Percentiles rank a stretch among this genome's conserved stretches.
Evolutionary conservation across 2,113 vertebrate species (phyloP).

Genomic region (Triplophysa siluroides): DNA sequence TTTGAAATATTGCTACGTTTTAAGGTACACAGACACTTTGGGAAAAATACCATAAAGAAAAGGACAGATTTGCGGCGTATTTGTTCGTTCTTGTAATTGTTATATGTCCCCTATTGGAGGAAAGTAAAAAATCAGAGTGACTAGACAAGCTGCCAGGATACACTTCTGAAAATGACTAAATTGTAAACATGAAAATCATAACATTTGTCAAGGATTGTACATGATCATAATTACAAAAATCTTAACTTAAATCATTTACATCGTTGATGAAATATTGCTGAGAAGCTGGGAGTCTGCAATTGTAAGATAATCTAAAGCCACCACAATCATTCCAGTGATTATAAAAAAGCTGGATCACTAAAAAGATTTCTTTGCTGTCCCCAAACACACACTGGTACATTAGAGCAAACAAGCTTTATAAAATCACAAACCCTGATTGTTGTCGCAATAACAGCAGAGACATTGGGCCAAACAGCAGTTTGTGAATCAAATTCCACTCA

Average conservation of each 20-base stretch:
- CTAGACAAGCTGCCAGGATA: conserved; percentile 27
- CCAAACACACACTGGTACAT: conserved; percentile 72
- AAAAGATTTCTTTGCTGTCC: conserved; percentile 54
- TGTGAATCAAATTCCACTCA: conserved; percentile 65
- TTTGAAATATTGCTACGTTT: conserved; percentile 51
- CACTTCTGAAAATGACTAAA: conserved; percentile 34
- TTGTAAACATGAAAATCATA: conserved; percentile 47
- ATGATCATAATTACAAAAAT: conserved; percentile 39
- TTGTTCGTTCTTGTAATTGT: conserved; percentile 13
- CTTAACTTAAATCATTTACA: conserved; percentile 37
- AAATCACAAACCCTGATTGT: conserved; percentile 68
- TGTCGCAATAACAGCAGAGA: conserved; percentile 64
- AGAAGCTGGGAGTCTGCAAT: conserved; percentile 55
- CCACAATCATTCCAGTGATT: conserved; percentile 62
- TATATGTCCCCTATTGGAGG: not conserved
- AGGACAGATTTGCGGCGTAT: conserved; percentile 14
- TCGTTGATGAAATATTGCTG: conserved; percentile 51
- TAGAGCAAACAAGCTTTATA: conserved; percentile 75
- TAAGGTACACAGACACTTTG: conserved; percentile 44
- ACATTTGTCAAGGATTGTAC: conserved; percentile 43
- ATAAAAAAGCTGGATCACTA: conserved; percentile 55
- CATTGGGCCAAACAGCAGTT: conserved; percentile 53
- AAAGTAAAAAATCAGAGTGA: conserved; percentile 30
- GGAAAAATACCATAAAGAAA: conserved; percentile 18
- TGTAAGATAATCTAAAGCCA: conserved; percentile 58